These are phyloP conservation scores for Mesitornis unicolor DNA, from an alignment of 2,113 vertebrate species.

Conservation along the genomic window DNA sequence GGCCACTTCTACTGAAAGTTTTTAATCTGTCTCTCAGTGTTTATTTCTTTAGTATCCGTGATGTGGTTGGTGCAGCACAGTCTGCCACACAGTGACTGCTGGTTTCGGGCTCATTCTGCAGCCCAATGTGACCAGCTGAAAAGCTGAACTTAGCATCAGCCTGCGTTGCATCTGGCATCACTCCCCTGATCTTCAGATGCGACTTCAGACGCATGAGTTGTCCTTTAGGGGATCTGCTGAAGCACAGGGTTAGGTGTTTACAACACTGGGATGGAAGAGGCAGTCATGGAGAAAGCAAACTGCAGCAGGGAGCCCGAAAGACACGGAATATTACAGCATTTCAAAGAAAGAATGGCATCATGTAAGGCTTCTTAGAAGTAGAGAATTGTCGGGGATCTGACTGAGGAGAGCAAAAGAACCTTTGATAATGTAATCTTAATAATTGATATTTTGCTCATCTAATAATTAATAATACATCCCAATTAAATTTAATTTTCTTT, in stretches of 20 bases:
- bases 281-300: neutral
- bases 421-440: conserved; percentile 35
- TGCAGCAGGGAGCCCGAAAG: neutral
- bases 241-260: neutral
- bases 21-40: neutral
- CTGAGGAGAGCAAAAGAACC: neutral
- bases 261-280: neutral
- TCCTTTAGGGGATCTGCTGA: neutral
- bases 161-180: neutral
- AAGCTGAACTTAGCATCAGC: neutral
- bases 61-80: neutral
- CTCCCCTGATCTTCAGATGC: neutral
- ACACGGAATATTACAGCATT: neutral
- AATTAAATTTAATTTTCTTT: conserved; percentile 14
- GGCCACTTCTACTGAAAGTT: neutral
- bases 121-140: neutral
- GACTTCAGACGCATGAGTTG: neutral
- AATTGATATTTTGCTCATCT: conserved; percentile 40
- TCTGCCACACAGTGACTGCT: neutral
- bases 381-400: conserved; percentile 1
- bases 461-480: conserved; percentile 7
- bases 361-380: neutral
- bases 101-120: neutral
- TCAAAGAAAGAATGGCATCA: neutral
- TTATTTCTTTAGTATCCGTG: neutral